Evolutionary conservation across 2,888 invertebrate species (phyloP).

Genomic region (Luffia ferchaultella): DNA sequence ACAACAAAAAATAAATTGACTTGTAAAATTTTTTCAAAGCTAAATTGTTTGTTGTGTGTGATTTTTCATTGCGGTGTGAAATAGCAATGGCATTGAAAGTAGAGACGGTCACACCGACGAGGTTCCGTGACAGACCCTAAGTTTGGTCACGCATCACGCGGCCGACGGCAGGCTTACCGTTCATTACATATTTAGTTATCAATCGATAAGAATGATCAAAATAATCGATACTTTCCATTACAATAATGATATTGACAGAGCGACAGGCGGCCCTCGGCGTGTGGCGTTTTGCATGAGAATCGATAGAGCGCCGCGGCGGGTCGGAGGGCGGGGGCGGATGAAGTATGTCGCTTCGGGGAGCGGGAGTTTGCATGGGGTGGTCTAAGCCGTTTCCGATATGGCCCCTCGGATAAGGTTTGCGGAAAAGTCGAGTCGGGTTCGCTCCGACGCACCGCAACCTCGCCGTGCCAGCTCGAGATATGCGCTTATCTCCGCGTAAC

Average conservation of each 20-base stretch:
- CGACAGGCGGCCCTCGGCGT: conserved; percentile 15
- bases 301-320: conserved; percentile 40
- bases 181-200: too few relatives aligned
- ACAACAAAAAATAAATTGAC: too few relatives aligned
- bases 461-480: conserved; percentile 3
- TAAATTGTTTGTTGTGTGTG: too few relatives aligned
- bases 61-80: too few relatives aligned
- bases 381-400: conserved; percentile 68
- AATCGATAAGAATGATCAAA: too few relatives aligned
- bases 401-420: conserved; percentile 29
- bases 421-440: not conserved
- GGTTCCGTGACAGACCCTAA: too few relatives aligned
- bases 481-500: conserved; percentile 54
- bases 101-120: too few relatives aligned
- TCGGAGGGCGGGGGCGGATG: conserved; percentile 2
- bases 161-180: too few relatives aligned
- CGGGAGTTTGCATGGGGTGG: conserved; percentile 47
- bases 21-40: too few relatives aligned
- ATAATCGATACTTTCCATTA: not conserved
- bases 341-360: conserved; percentile 53
- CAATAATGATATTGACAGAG: not conserved
- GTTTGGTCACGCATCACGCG: too few relatives aligned
- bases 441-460: not conserved
- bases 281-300: conserved; percentile 40
- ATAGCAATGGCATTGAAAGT: too few relatives aligned